Evolutionary conservation across 2,888 invertebrate genomes (phyloP).

Genomic region (Leuctra nigra): DNA sequence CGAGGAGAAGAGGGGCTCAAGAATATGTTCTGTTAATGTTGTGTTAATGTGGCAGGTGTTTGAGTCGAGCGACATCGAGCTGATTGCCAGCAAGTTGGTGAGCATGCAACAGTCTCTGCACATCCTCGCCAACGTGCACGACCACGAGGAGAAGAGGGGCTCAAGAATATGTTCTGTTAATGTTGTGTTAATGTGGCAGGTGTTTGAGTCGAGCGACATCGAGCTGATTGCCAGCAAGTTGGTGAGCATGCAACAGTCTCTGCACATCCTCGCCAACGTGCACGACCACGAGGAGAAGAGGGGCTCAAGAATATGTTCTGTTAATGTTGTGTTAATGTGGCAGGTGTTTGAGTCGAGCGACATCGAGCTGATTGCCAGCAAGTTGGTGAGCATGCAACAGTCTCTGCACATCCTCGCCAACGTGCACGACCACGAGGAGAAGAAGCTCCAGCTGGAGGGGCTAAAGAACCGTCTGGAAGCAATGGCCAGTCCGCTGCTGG

Average conservation of each 20-base stretch:
- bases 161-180: no score
- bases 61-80: conserved; percentile 52
- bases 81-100: conserved; percentile 54
- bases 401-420: conserved; percentile 60
- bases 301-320: no score
- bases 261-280: conserved; percentile 57
- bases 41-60: no score
- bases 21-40: no score
- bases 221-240: conserved; percentile 55
- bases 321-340: no score
- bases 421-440: conserved; percentile 62
- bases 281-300: conserved; percentile 64
- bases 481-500: conserved; percentile 76
- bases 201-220: conserved; percentile 53
- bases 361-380: conserved; percentile 51
- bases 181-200: no score
- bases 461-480: conserved; percentile 90
- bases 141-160: conserved; percentile 65
- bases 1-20: conserved; percentile 61
- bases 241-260: conserved; percentile 67
- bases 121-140: conserved; percentile 56
- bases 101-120: conserved; percentile 72
- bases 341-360: conserved; percentile 55
- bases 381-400: conserved; percentile 65
- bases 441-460: conserved; percentile 76